Conservation (phyloP, 2,113 vertebrate species). For the Esox niger region DNA sequence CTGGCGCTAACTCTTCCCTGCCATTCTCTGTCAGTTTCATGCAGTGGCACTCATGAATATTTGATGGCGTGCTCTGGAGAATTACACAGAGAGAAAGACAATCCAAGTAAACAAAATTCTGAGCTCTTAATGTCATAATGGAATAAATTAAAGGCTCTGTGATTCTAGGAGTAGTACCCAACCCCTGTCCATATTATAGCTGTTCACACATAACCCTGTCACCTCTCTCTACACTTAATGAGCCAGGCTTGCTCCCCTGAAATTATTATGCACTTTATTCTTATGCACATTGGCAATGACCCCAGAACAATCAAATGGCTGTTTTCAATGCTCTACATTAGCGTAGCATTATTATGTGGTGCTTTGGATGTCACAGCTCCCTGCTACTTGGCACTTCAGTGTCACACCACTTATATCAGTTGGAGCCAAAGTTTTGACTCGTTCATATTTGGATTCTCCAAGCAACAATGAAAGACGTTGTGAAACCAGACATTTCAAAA, state of each 20-base stretch:
- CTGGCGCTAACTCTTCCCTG: not conserved
- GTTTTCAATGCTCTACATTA: not conserved
- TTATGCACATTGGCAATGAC: not conserved
- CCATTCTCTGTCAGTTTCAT: not conserved
- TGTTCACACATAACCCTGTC: not conserved
- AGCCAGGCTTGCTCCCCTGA: not conserved
- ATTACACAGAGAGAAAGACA: slow-evolving; percentile 3
- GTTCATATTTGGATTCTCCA: too few species aligned
- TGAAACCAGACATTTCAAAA: too few species aligned
- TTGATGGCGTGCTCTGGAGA: slow-evolving; percentile 17
- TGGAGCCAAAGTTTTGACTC: too few species aligned
- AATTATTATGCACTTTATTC: not conserved
- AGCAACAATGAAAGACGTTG: too few species aligned
- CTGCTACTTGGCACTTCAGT: not conserved
- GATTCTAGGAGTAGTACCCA: not conserved
- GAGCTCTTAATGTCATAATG: slow-evolving; percentile 38
- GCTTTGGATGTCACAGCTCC: too few species aligned
- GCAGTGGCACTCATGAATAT: slow-evolving; percentile 26
- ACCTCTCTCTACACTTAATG: not conserved
- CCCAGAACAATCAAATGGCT: not conserved
- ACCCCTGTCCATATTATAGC: not conserved
- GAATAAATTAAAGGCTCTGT: slow-evolving; percentile 30
- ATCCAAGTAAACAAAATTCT: slow-evolving; percentile 1
- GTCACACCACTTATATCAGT: slow-evolving; percentile 61
- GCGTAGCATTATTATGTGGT: too few species aligned